Conservation (phyloP, 2,797 vertebrate genomes). For the Melopsittacus undulatus region DNA sequence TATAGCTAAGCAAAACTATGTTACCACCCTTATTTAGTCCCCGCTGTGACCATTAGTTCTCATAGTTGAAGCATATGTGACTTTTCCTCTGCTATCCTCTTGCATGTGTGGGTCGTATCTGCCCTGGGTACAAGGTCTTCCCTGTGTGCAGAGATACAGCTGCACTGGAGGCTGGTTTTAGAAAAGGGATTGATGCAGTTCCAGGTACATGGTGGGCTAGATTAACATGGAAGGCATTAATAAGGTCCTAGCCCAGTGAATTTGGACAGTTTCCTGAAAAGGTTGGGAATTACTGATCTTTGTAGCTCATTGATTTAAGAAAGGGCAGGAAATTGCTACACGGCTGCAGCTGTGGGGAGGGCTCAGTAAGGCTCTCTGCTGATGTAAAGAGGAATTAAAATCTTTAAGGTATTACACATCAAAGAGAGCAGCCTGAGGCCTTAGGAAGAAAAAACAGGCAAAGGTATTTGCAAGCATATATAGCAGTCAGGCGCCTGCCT, state of each 20-base stretch:
- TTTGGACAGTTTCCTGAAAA: constrained; percentile 56
- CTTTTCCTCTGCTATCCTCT: neutral
- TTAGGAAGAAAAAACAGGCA: constrained; percentile 17
- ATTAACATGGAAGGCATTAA: constrained; percentile 52
- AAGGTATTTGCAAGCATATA: constrained; percentile 41
- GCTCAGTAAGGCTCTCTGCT: constrained; percentile 54
- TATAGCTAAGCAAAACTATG: neutral
- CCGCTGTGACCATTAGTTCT: rapidly evolving
- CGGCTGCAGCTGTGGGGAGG: constrained; percentile 44
- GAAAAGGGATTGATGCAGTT: constrained; percentile 36
- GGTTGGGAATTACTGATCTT: constrained; percentile 60
- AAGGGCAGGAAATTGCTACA: constrained; percentile 68
- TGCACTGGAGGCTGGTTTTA: neutral
- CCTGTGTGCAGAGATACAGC: neutral
- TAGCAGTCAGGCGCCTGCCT: constrained; percentile 42
- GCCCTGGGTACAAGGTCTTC: neutral
- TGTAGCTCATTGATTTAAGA: constrained; percentile 67
- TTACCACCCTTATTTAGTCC: neutral
- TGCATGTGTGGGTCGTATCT: neutral
- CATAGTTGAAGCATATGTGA: neutral
- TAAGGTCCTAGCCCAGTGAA: constrained; percentile 43
- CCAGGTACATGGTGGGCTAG: constrained; percentile 50
- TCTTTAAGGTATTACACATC: constrained; percentile 67
- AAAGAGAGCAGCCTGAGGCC: constrained; percentile 36
- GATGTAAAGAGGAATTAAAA: constrained; percentile 71